These are phyloP conservation scores for Pentalonia nigronervosa DNA, from an alignment of 1,140 invertebrate genomes.

Conservation along the genomic window DNA sequence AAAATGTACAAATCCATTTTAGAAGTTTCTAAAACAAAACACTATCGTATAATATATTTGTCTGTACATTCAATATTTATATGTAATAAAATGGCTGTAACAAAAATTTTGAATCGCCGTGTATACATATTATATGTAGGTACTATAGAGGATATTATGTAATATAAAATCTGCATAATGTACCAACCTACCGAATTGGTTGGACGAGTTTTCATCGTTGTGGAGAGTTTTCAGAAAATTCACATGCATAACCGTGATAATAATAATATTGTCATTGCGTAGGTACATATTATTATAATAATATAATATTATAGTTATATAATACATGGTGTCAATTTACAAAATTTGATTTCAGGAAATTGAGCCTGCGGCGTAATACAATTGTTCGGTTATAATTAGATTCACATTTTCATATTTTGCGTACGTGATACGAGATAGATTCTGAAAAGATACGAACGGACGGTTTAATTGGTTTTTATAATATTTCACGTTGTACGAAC, in stretches of 20 bases:
- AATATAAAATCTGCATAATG: not conserved
- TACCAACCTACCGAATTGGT: not conserved
- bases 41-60: too few species aligned
- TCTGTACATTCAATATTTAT: too few species aligned
- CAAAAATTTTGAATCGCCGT: too few species aligned
- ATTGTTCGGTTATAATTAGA: conserved; percentile 29
- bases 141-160: not conserved
- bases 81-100: too few species aligned
- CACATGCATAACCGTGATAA: not conserved
- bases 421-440: not conserved
- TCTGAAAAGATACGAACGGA: not conserved
- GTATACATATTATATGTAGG: too few species aligned
- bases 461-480: conserved; percentile 10
- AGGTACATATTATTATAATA: not conserved
- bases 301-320: not conserved
- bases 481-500: not conserved
- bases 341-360: not conserved
- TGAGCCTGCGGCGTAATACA: not conserved
- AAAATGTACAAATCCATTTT: too few species aligned
- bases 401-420: not conserved
- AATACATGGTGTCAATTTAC: not conserved
- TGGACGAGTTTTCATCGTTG: not conserved
- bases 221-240: not conserved
- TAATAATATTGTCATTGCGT: not conserved
- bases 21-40: too few species aligned